These are phyloP conservation scores for Mechanitis mazaeus DNA, from an alignment of 2,888 invertebrate genomes.

Conservation along the genomic window DNA sequence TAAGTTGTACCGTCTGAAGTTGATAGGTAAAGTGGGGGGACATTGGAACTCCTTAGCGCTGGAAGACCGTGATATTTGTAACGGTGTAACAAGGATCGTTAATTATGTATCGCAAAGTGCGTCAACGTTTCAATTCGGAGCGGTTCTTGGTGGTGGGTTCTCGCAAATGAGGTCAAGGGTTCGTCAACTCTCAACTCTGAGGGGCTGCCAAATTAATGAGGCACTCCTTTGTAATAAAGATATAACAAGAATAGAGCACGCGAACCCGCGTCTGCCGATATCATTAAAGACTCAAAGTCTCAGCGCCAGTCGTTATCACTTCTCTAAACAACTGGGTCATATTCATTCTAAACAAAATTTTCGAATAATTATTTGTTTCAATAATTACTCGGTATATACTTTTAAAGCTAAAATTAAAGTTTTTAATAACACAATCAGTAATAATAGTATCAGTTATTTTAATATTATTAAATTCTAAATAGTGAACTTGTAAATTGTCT, in stretches of 20 bases:
- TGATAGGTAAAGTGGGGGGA: slow-evolving; percentile 28
- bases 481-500: no score
- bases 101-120: slow-evolving; percentile 74
- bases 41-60: slow-evolving; percentile 23
- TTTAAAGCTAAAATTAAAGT: not conserved
- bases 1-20: slow-evolving; percentile 48
- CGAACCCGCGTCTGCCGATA: slow-evolving; percentile 65
- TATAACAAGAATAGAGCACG: slow-evolving; percentile 77
- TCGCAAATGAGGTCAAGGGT: slow-evolving; percentile 74
- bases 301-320: slow-evolving; percentile 66
- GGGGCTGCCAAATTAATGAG: slow-evolving; percentile 78
- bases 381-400: not conserved
- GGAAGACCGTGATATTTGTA: slow-evolving; percentile 48
- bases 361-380: slow-evolving; percentile 10
- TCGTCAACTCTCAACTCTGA: slow-evolving; percentile 70
- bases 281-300: slow-evolving; percentile 72
- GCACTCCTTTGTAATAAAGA: slow-evolving; percentile 78
- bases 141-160: slow-evolving; percentile 64
- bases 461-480: no score
- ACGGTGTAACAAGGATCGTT: slow-evolving; percentile 71
- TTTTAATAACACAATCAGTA: no score
- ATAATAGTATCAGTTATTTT: no score
- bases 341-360: slow-evolving; percentile 31
- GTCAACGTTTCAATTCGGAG: slow-evolving; percentile 62
- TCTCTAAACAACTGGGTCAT: slow-evolving; percentile 64